A percentile compares a stretch with the other conserved stretches of the same genome.
These are phyloP conservation scores for Ceratina calcarata DNA, from an alignment of 1,140 invertebrate species.

Conservation along the genomic window DNA sequence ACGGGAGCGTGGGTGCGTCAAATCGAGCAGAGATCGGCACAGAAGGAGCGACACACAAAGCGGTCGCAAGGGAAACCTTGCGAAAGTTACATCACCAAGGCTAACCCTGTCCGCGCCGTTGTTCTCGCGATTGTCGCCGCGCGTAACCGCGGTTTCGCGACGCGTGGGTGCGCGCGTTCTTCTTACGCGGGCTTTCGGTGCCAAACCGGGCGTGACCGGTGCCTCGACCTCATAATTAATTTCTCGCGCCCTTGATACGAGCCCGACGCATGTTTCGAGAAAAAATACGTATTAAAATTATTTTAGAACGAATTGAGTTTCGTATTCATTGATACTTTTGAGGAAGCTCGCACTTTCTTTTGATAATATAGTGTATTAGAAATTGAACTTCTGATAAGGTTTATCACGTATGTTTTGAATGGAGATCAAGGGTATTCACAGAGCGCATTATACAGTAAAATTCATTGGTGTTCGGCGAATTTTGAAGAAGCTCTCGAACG, in stretches of 20 bases:
- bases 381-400: too few species aligned
- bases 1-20: constrained; percentile 46
- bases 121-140: constrained; percentile 42
- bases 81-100: constrained; percentile 75
- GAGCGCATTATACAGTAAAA: too few species aligned
- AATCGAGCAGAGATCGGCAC: constrained; percentile 44
- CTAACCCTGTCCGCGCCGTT: constrained; percentile 54
- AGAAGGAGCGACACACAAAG: constrained; percentile 40
- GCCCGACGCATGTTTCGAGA: neutral
- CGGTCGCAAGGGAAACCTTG: constrained; percentile 66
- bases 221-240: constrained; percentile 33
- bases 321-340: too few species aligned
- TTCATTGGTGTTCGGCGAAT: neutral
- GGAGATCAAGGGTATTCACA: constrained; percentile 46
- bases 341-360: too few species aligned
- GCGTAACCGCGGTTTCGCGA: constrained; percentile 42
- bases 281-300: neutral
- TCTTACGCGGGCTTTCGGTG: constrained; percentile 14
- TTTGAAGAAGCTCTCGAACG: neutral
- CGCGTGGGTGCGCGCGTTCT: constrained; percentile 19
- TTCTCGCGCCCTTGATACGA: constrained; percentile 26
- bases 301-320: too few species aligned
- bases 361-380: too few species aligned
- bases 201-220: constrained; percentile 29
- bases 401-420: too few species aligned